Evolutionary conservation across 2,797 vertebrate species (phyloP), one percentile per base, ranked within the genome.

Genomic region (Dendrocincla fuliginosa): DNA sequence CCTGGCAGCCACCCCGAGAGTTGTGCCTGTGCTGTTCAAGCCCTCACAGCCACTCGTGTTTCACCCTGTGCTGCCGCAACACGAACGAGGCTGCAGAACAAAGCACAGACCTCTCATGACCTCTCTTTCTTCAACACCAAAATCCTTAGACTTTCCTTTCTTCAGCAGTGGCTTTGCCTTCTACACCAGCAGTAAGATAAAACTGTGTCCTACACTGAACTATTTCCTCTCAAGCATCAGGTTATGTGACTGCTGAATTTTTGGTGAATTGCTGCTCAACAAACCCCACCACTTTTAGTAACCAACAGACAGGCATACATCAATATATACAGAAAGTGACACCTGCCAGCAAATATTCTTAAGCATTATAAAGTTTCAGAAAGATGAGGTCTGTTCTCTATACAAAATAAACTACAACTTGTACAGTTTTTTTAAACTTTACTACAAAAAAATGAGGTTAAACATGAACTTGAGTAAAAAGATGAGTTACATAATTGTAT

Each of bases 11-110:
- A 24, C 63, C 12, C 32, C 32, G 15, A 25, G 52, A 44, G 44
- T 9, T 2, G 14, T 3, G 23, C 3, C 56, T 28, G 12, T 5
- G 78, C 71, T 44, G 22, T 9, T 22, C 6, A 9, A 3, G 0
- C 1, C 42, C 30, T 4, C 71, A 13, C 56, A 23, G 88, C 68
- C 44, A 4, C 60, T 27, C 7, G 5, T 32, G 35, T 5, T 39
- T 7, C 11, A 15, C 16, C 15, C 44, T n/a, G 60, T 5, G 81
- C 81, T 77, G 89, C 93, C 22, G 77, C 50, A 56, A 33, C 13
- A 2, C 0, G 10, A 14, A 28, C 39, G 37, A 39, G 25, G 37
- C 57, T 71, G 77, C 41, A 32, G 32, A 27, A 24, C 67, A 20
- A 13, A 55, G 16, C 68, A 22, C 47, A 9, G 44, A 71, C 56